A percentile compares a stretch with the other conserved stretches of the same genome.
Evolutionary conservation across 1,140 invertebrate species (phyloP).

Genomic region (Nebria ingens): DNA sequence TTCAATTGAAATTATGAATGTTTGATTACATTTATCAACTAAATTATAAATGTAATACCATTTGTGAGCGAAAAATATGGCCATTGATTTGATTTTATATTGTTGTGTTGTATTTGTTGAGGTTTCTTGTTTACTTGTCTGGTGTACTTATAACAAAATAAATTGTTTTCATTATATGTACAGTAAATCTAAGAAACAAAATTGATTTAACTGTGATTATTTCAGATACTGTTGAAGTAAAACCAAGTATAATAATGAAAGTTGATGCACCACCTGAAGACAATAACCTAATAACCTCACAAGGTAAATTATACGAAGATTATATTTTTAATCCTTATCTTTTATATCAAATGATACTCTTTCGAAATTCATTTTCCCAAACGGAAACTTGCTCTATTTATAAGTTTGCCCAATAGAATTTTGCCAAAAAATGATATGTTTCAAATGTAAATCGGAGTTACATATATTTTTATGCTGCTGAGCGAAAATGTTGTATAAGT

Average conservation of each 20-base stretch:
- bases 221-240: constrained; percentile 14
- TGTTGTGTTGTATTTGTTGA: not conserved
- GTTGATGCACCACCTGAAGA: constrained; percentile 26
- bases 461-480: no score
- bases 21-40: not conserved
- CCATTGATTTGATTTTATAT: not conserved
- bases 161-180: no score
- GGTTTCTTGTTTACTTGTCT: not conserved
- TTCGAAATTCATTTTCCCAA: no score
- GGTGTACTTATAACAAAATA: no score
- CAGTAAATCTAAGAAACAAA: not conserved
- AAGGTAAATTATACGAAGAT: constrained; percentile 18
- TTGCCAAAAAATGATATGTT: constrained; percentile 18
- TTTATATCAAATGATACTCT: constrained; percentile 13
- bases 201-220: not conserved
- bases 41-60: not conserved
- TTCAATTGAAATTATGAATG: no score
- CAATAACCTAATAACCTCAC: not conserved
- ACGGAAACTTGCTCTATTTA: no score
- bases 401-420: no score
- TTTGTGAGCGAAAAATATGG: not conserved
- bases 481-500: no score
- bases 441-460: no score
- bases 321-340: constrained; percentile 21
- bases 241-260: constrained; percentile 27